phyloP scores from a whole-genome alignment of 2,797 vertebrate genomes.

The Sebastes minor region DNA sequence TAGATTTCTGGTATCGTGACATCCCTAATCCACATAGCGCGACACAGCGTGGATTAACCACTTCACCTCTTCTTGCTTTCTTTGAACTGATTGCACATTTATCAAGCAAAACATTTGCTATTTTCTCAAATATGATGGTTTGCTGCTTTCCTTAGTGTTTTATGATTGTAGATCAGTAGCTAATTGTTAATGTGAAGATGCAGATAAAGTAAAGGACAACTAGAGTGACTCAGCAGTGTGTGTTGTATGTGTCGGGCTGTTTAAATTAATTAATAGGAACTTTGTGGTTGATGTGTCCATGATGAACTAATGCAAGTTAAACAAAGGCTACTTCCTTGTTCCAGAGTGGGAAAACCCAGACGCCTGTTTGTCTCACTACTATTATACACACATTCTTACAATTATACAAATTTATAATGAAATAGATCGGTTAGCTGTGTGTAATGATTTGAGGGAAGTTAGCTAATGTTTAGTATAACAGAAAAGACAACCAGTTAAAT shows the following conservation, averaged over 20 bases:
- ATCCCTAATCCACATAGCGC: not conserved
- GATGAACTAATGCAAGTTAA: conserved; percentile 9
- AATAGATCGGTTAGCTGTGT: not conserved
- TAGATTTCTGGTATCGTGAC: no score
- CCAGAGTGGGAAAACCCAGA: not conserved
- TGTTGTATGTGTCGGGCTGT: not conserved
- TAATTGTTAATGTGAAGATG: not conserved
- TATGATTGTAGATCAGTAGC: not conserved
- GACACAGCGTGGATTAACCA: not conserved
- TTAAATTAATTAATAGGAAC: conserved; percentile 8
- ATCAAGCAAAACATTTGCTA: not conserved
- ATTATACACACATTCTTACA: not conserved
- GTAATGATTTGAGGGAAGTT: not conserved
- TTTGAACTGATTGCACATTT: not conserved
- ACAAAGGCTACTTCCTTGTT: conserved; percentile 12
- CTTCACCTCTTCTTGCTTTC: not conserved
- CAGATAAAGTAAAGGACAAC: not conserved
- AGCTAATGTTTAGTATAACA: not conserved
- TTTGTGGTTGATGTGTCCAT: not conserved
- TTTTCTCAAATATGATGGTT: not conserved
- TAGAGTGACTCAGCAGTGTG: not conserved
- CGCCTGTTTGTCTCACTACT: not conserved
- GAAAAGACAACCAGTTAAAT: not conserved
- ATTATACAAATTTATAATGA: not conserved
- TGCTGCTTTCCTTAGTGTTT: not conserved